A percentile compares a stretch with the other conserved stretches of the same genome.
Evolutionary conservation across 2,113 vertebrate species (phyloP).

Genomic region (Ranitomeya imitator): DNA sequence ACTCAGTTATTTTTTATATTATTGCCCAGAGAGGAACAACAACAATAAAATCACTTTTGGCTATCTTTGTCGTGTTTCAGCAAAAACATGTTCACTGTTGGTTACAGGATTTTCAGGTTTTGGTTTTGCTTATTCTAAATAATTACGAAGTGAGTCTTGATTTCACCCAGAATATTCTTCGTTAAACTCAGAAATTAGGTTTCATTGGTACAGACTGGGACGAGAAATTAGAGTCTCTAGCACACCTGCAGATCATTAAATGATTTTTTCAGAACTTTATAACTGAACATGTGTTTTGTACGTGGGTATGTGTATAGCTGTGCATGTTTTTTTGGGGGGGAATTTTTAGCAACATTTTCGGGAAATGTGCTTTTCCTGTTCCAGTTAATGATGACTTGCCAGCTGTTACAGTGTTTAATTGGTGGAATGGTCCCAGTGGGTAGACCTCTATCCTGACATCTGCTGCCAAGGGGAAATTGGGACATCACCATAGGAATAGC

Average conservation of each 20-base stretch:
- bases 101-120: not conserved
- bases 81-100: not conserved
- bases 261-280: not conserved
- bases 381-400: not conserved
- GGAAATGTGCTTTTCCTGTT: not conserved
- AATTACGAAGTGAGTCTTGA: not conserved
- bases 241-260: constrained; percentile 31
- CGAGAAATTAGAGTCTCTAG: not conserved
- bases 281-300: not conserved
- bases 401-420: not conserved
- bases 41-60: not conserved
- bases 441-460: no score
- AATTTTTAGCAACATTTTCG: not conserved
- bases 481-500: no score
- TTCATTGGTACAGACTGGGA: not conserved
- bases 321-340: not conserved
- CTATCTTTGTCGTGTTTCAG: not conserved
- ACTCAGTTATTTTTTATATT: not conserved
- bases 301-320: not conserved
- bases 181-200: constrained; percentile 4
- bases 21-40: not conserved
- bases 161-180: not conserved
- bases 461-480: no score
- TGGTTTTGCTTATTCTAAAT: not conserved
- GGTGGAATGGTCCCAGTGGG: no score